These are phyloP conservation scores for Halcyon senegalensis DNA, from an alignment of 2,113 vertebrate genomes.

Conservation along the genomic window DNA sequence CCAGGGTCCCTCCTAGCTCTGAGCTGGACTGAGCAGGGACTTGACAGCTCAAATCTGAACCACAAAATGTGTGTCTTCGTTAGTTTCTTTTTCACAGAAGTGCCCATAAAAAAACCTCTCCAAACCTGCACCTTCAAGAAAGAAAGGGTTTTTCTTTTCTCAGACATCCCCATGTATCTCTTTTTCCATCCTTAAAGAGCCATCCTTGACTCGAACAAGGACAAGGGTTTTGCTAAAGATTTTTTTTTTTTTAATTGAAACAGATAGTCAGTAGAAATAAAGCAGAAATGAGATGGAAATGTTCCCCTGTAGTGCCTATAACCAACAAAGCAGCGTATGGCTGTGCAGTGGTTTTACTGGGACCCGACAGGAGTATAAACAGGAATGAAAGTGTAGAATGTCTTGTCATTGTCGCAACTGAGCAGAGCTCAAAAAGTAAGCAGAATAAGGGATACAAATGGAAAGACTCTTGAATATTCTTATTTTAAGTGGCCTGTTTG, in stretches of 20 bases:
- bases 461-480: not conserved
- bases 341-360: not conserved
- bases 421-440: not conserved
- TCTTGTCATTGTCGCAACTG: not conserved
- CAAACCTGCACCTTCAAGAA: not conserved
- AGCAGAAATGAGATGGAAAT: not conserved
- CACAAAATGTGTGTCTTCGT: not conserved
- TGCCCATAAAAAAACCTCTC: not conserved
- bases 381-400: not conserved
- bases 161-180: accelerated
- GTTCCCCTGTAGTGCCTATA: not conserved
- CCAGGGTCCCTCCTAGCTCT: not conserved
- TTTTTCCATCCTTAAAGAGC: not conserved
- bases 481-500: not conserved
- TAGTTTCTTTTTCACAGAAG: not conserved
- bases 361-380: not conserved
- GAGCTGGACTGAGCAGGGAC: not conserved
- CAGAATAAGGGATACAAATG: not conserved
- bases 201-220: not conserved
- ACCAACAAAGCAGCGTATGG: not conserved
- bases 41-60: not conserved
- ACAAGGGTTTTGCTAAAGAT: not conserved
- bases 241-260: not conserved
- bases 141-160: not conserved
- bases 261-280: not conserved